Evolutionary conservation across 2,797 vertebrate species (phyloP).

Genomic region (Anableps anableps): DNA sequence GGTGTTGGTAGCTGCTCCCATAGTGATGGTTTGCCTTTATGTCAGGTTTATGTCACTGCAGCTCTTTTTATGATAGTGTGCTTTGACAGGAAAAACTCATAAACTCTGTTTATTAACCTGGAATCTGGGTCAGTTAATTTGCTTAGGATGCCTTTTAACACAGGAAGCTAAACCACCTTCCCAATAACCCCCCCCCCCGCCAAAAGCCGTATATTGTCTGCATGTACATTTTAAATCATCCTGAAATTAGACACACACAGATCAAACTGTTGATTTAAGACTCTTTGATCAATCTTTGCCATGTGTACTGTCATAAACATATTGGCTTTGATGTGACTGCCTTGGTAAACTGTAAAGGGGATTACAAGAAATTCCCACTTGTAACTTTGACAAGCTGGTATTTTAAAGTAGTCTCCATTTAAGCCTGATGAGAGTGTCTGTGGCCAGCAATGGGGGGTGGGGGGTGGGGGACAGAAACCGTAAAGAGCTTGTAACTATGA

Average conservation of each 20-base stretch:
- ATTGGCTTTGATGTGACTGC: slow-evolving; percentile 17
- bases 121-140: slow-evolving; percentile 73
- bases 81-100: slow-evolving; percentile 78
- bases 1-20: slow-evolving; percentile 57
- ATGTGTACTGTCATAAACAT: neutral
- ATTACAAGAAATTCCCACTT: slow-evolving; percentile 52
- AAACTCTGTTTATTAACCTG: slow-evolving; percentile 73
- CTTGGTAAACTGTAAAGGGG: slow-evolving; percentile 22
- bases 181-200: slow-evolving; percentile 12
- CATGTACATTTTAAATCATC: slow-evolving; percentile 8
- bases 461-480: slow-evolving; percentile 63
- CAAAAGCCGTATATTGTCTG: slow-evolving; percentile 19
- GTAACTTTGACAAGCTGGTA: slow-evolving; percentile 50
- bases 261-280: slow-evolving; percentile 15
- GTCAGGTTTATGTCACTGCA: slow-evolving; percentile 64
- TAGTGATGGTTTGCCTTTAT: slow-evolving; percentile 57
- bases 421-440: slow-evolving; percentile 52
- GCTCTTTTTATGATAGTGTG: slow-evolving; percentile 68
- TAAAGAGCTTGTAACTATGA: slow-evolving; percentile 78
- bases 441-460: slow-evolving; percentile 55
- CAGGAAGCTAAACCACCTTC: slow-evolving; percentile 67
- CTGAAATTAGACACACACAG: neutral
- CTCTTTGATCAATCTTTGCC: slow-evolving; percentile 14
- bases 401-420: slow-evolving; percentile 56
- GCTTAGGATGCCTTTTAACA: slow-evolving; percentile 71